phyloP scores from a whole-genome alignment of 2,888 invertebrate genomes.

The Spodoptera exigua region DNA sequence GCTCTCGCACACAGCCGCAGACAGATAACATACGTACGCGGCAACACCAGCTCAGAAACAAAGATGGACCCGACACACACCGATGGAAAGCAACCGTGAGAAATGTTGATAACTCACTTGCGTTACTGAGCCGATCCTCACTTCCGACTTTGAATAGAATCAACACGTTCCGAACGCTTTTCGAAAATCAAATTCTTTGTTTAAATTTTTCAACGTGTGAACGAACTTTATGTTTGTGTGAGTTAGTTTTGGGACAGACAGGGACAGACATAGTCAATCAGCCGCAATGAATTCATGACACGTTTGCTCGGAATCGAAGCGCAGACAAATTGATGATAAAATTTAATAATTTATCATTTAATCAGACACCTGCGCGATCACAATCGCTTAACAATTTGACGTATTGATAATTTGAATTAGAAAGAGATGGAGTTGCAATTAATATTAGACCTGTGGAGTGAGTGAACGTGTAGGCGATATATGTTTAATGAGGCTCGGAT shows the following conservation, averaged over 20 bases:
- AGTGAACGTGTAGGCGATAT: conserved; percentile 77
- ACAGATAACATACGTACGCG: conserved; percentile 62
- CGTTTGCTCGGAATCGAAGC: conserved; percentile 61
- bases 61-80: conserved; percentile 81
- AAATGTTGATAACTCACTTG: conserved; percentile 88
- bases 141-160: conserved; percentile 83
- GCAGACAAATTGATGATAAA: conserved; percentile 70
- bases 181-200: conserved; percentile 67
- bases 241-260: conserved; percentile 60
- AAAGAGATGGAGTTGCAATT: conserved; percentile 78
- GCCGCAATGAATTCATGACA: conserved; percentile 64
- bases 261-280: conserved; percentile 53
- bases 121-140: conserved; percentile 82
- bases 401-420: conserved; percentile 68
- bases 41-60: conserved; percentile 69
- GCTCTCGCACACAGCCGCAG: conserved; percentile 77
- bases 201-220: conserved; percentile 65
- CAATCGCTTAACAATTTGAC: conserved; percentile 53
- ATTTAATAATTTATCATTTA: conserved; percentile 62
- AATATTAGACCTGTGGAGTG: conserved; percentile 63
- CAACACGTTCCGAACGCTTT: conserved; percentile 65
- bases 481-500: conserved; percentile 72
- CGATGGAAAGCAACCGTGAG: conserved; percentile 82
- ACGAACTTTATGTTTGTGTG: conserved; percentile 67
- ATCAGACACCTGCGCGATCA: conserved; percentile 60